A percentile compares a stretch with the other conserved stretches of the same genome.
These are phyloP conservation scores for Lytechinus pictus DNA, from an alignment of 35 echinoderm and acorn worm species.

Conservation along the genomic window DNA sequence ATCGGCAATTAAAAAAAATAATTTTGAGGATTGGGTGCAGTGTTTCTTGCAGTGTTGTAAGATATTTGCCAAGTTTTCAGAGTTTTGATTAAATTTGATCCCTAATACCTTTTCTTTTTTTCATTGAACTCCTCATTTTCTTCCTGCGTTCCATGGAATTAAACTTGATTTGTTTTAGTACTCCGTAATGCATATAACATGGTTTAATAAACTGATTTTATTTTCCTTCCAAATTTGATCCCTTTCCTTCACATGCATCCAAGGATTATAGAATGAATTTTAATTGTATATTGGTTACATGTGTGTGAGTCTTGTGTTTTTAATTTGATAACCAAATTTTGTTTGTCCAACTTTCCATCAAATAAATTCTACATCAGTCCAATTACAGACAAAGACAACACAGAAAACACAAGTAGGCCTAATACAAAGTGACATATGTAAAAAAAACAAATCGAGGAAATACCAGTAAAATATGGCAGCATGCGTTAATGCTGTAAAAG, in stretches of 20 bases:
- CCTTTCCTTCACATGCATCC: not conserved
- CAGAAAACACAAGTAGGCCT: not conserved
- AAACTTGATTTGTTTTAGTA: not conserved
- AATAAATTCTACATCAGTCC: not conserved
- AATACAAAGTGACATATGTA: not conserved
- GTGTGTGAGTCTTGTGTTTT: not conserved
- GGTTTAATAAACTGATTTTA: not conserved
- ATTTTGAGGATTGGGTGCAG: not conserved
- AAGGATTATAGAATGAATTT: not conserved
- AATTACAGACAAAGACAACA: not conserved
- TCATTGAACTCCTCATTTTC: not conserved
- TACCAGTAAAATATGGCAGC: not conserved
- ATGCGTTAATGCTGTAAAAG: too few relatives aligned
- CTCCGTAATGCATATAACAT: not conserved
- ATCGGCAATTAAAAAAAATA: not conserved
- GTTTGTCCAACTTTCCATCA: not conserved
- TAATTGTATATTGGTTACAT: not conserved
- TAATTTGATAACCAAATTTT: too few relatives aligned
- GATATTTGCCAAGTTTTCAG: not conserved
- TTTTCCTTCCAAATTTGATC: not conserved
- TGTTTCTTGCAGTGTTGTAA: not conserved
- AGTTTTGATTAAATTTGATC: not conserved
- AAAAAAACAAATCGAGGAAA: not conserved
- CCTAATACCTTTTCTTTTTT: not conserved
- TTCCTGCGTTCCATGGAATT: constrained; percentile 1